Evolutionary conservation across 2,888 invertebrate genomes (phyloP), one percentile per base, ranked within the genome.

Genomic region (Timema cristinae): DNA sequence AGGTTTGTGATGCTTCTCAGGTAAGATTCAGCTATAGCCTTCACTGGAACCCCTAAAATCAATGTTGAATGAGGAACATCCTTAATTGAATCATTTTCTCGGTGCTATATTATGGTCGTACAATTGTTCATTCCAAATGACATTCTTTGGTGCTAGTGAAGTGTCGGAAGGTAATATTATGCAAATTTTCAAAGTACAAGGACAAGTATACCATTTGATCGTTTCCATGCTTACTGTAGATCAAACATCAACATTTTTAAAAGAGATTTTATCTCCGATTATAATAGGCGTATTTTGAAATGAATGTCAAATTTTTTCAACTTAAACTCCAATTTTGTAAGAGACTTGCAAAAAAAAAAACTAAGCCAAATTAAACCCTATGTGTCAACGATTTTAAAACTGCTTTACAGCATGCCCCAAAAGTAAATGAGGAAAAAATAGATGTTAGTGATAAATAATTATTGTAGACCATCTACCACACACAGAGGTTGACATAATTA

Each of bases 121-220:
- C n/a, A 59, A 59, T 11, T n/a, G 13, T 15, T 59, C 15, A 7
- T 59, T 59, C n/a, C 59, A 59, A 13, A 59, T 59, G 59, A 59
- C 13, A 59, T 59, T 16, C 7, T 59, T 59, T 13, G 59, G 59
- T 15, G 7, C 59, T 7, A 59, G 16, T 15, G 13, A 59, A 11
- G 13, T 8, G 7, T 15, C n/a, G 59, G 59, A 59, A 11, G 59
- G 59, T 59, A n/a, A n/a, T n/a, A n/a, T 6, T 59, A 59, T 59
- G 59, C 59, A n/a, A 11, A 59, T 16, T 15, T 59, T 59, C 16
- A 59, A 59, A 59, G n/a, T 59, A 7, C 59, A 59, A 16, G 59
- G 59, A 13, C 59, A 59, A 59, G 59, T 11, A 7, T 59, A 59
- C 59, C 59, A 59, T 16, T 15, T n/a, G 16, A 59, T 59, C 7